phyloP scores from a whole-genome alignment of 2,113 vertebrate genomes.

The Gymnarchus niloticus region DNA sequence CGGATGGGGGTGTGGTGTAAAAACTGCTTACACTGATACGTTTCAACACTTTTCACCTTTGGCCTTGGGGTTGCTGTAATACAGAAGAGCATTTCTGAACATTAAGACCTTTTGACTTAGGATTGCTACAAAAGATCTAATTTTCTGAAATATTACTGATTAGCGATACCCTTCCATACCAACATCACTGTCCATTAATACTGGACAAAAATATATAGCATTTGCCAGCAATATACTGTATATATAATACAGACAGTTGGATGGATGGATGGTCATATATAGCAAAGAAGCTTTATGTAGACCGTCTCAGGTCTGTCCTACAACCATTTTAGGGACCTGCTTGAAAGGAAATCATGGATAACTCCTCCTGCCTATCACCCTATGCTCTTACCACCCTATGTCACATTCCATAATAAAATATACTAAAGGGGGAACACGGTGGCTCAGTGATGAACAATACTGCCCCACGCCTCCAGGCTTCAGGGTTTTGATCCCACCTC shows the following conservation, averaged over 20 bases:
- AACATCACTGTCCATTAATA: neutral
- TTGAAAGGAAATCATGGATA: neutral
- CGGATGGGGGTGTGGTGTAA: neutral
- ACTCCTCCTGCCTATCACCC: neutral
- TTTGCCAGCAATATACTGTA: neutral
- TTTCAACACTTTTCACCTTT: constrained; percentile 23
- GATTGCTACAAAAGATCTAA: neutral
- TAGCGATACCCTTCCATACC: neutral
- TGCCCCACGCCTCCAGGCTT: no score
- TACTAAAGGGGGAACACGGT: no score
- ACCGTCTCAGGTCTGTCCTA: neutral
- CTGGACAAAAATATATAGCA: neutral
- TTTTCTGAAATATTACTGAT: neutral
- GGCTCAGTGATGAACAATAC: no score
- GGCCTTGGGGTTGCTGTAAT: neutral
- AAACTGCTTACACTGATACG: neutral
- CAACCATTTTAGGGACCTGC: neutral
- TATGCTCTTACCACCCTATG: no score
- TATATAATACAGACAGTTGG: no score
- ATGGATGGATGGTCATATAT: no score
- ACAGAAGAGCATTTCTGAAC: neutral
- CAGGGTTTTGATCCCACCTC: no score
- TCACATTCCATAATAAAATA: neutral
- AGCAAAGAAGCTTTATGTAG: neutral
- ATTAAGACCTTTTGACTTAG: neutral